These are phyloP conservation scores for Rotaria magnacalcarata DNA, from an alignment of 2,888 invertebrate genomes.

Conservation along the genomic window DNA sequence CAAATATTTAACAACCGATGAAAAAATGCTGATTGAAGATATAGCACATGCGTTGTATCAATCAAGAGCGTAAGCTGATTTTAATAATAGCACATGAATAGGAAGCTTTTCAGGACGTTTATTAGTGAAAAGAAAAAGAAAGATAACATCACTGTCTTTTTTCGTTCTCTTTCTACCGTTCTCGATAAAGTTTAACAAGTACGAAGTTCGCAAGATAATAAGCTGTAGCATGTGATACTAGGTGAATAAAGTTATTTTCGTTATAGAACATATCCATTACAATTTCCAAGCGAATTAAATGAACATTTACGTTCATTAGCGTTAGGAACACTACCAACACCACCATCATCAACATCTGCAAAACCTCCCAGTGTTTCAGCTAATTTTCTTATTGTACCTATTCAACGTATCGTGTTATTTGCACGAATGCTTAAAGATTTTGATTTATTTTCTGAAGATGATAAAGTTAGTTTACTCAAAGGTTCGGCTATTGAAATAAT, in stretches of 20 bases:
- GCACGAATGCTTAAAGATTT: slow-evolving; percentile 44
- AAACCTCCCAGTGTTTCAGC: slow-evolving; percentile 7
- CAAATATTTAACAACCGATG: neutral
- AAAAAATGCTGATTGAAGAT: slow-evolving; percentile 29
- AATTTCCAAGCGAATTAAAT: neutral
- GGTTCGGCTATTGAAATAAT: slow-evolving; percentile 41
- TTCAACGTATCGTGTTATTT: slow-evolving; percentile 42
- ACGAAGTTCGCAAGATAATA: too few species aligned
- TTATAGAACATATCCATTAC: slow-evolving; percentile 14
- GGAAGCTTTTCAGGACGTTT: too few species aligned
- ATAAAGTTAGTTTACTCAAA: slow-evolving; percentile 41
- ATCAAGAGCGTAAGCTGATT: neutral
- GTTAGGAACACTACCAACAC: too few species aligned
- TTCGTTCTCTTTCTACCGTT: too few species aligned
- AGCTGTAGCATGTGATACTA: too few species aligned
- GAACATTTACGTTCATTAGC: too few species aligned
- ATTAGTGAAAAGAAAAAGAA: too few species aligned
- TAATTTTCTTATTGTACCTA: slow-evolving; percentile 42
- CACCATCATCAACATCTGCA: neutral
- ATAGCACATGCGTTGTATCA: slow-evolving; percentile 32
- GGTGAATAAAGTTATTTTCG: too few species aligned
- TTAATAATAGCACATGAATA: neutral
- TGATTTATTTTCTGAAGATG: slow-evolving; percentile 34
- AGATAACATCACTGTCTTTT: too few species aligned
- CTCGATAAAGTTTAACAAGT: too few species aligned